These are phyloP conservation scores for Lamellibrachia luymesi DNA, from an alignment of 1,140 invertebrate genomes.

Conservation along the genomic window DNA sequence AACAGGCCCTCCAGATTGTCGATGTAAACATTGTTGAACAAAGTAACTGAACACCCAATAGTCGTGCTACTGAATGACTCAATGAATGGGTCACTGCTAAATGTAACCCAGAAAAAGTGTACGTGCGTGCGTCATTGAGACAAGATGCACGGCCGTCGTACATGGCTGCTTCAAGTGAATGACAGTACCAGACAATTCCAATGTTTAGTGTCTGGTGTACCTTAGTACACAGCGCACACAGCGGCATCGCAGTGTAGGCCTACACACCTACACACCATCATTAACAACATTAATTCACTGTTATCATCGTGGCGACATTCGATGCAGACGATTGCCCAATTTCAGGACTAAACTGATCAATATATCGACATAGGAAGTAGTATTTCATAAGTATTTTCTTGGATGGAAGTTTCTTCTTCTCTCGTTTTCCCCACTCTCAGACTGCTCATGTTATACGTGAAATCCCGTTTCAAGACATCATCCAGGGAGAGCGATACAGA, in stretches of 20 bases:
- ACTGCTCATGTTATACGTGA: not conserved
- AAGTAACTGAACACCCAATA: not conserved
- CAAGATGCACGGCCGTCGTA: not conserved
- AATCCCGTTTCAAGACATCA: not conserved
- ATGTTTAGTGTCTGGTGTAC: not conserved
- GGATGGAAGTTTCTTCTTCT: not conserved
- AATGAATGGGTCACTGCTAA: not conserved
- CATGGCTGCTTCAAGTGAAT: not conserved
- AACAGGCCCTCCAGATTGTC: not conserved
- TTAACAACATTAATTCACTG: too few species aligned
- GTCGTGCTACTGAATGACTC: too few species aligned
- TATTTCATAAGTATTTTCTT: not conserved
- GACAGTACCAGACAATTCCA: not conserved
- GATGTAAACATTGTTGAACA: not conserved
- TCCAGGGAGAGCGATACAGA: not conserved
- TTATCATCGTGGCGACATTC: too few species aligned
- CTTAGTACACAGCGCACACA: not conserved
- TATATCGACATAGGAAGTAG: not conserved
- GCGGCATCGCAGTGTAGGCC: too few species aligned
- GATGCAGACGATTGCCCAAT: too few species aligned
- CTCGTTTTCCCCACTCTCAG: not conserved
- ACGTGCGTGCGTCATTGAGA: not conserved
- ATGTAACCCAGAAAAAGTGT: not conserved
- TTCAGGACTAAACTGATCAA: too few species aligned
- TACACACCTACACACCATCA: too few species aligned